Base-by-base conservation (phyloP, 2,797 vertebrate genomes). In the Muscicapa comitata region DNA sequence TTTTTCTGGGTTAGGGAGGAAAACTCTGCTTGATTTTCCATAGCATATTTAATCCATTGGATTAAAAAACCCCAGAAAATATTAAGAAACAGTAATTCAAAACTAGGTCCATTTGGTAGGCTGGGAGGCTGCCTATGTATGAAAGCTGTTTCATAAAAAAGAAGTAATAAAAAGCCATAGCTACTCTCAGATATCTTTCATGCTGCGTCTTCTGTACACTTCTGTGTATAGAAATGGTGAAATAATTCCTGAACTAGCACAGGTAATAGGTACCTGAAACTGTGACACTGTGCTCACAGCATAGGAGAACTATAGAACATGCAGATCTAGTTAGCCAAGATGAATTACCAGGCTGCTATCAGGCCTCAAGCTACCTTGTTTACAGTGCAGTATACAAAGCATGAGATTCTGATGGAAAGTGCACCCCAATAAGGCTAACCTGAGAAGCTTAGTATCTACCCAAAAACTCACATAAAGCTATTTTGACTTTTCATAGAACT, bases 241-340 rank as follows among this genome's bases (percentile, higher is more conserved):
- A 83, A 62, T 23, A 65, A 53, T 75, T 85, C 9, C 4, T 66
- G 58, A 62, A 47, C 21, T 66, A 62, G 14, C n/a, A 28, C 13
- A 51, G 31, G 21, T 78, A 25, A 17, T 29, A 25, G 23, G 8
- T 40, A 38, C 7, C 42, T 48, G 37, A 63, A 68, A 37, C 6
- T 2, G 0, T 48, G 28, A 55, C 77, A 31, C 17, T 65, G 8
- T 75, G 62, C 50, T 87, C 35, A 24, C 10, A 45, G 29, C 7
- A 2, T 19, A 10, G 17, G 45, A 33, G 4, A 48, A 2, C 2
- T 31, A 1, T n/a, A 55, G 62, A 16, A 55, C 16, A 9, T 4
- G 2, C 65, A 63, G 9, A 31, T 17, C 28, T 16, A 31, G 9
- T 62, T 23, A 83, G 23, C 13, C 23, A 77, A 73, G 28, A 26